Evolutionary conservation across 2,888 invertebrate species (phyloP).

Genomic region (Pandemis cinnamomeana): DNA sequence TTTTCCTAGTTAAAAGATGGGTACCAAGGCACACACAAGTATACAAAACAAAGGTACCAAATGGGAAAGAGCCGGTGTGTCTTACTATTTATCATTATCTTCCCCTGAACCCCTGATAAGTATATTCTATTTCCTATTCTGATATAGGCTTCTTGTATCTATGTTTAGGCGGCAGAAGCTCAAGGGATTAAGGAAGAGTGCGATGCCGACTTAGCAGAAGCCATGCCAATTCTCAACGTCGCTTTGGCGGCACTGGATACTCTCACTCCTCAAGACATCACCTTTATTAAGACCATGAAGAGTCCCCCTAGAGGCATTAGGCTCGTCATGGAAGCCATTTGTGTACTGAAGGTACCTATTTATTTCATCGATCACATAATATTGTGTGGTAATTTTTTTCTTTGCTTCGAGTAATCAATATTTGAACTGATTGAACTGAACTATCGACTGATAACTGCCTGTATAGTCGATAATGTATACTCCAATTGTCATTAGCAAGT

Average conservation of each 20-base stretch:
- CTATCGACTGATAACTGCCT: neutral
- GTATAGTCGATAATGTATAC: neutral
- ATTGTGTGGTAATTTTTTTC: neutral
- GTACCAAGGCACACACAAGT: neutral
- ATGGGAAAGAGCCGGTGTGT: neutral
- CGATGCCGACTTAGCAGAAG: conserved; percentile 95
- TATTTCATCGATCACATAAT: neutral
- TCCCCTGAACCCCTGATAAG: too few species aligned
- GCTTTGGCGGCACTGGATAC: conserved; percentile 95
- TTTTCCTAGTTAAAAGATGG: too few species aligned
- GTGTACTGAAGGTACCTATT: conserved; percentile 90
- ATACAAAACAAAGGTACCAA: neutral
- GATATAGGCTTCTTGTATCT: neutral
- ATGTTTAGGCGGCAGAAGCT: conserved; percentile 86
- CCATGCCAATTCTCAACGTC: conserved; percentile 94
- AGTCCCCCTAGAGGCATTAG: conserved; percentile 96
- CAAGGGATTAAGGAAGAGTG: conserved; percentile 97
- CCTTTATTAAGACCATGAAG: conserved; percentile 98
- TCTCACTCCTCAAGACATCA: conserved; percentile 94
- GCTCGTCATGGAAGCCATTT: conserved; percentile 97
- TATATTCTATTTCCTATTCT: too few species aligned
- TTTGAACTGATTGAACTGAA: neutral
- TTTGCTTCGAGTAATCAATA: neutral
- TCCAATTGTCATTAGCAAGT: neutral
- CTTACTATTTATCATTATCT: neutral